These are phyloP conservation scores for Alviniconcha strummeri DNA, from an alignment of 2,888 invertebrate genomes.

Conservation along the genomic window DNA sequence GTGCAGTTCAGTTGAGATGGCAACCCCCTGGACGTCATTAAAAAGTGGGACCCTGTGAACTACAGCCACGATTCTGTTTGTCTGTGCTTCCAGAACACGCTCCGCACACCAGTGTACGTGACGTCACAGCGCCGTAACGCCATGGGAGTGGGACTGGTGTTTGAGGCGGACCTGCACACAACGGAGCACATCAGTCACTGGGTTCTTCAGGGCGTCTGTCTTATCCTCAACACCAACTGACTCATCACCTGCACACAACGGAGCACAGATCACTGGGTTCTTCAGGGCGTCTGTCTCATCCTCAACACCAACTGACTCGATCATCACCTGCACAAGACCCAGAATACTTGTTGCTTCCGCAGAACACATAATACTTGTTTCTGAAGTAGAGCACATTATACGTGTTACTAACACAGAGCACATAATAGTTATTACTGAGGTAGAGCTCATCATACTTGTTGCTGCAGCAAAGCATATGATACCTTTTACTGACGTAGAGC, in stretches of 20 bases:
- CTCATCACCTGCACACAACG: constrained; percentile 86
- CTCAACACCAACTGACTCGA: constrained; percentile 87
- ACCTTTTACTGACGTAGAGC: no score
- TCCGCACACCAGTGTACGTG: constrained; percentile 90
- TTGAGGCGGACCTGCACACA: constrained; percentile 89
- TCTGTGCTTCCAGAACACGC: constrained; percentile 81
- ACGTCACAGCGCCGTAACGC: constrained; percentile 89
- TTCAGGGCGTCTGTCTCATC: constrained; percentile 90
- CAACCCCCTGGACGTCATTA: not conserved
- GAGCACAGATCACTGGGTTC: constrained; percentile 91
- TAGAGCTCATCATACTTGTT: no score
- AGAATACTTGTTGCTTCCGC: constrained; percentile 70
- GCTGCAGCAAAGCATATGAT: no score
- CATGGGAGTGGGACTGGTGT: constrained; percentile 91
- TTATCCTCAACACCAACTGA: constrained; percentile 87
- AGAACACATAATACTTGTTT: constrained; percentile 91
- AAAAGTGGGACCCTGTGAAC: no score
- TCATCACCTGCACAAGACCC: constrained; percentile 82
- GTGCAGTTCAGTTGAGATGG: not conserved
- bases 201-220: constrained; percentile 90
- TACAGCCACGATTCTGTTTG: not conserved
- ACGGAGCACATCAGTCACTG: constrained; percentile 88
- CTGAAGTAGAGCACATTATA: constrained; percentile 69
- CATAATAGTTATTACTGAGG: constrained; percentile 87
- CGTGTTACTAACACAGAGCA: constrained; percentile 79